phyloP scores from a whole-genome alignment of 2,797 vertebrate species.

The Galagoides demidoff region DNA sequence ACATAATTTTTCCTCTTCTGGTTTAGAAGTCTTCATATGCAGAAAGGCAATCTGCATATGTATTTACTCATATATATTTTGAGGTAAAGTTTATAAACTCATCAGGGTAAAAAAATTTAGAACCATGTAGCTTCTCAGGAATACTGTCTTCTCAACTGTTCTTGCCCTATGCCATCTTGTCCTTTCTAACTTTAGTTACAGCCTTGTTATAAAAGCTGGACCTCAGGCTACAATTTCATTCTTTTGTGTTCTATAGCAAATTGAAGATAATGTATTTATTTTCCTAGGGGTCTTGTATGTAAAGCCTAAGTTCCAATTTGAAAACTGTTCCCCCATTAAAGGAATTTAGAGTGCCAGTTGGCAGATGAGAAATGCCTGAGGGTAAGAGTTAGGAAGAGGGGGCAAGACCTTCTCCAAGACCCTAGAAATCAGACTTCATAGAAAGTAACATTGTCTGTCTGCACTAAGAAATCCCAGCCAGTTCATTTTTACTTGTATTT shows the following conservation, averaged over 20 bases:
- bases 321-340: neutral
- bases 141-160: neutral
- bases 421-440: neutral
- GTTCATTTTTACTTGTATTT: neutral
- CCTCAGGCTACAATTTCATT: neutral
- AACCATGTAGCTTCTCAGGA: neutral
- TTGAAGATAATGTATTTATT: neutral
- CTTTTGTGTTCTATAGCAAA: neutral
- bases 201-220: neutral
- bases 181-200: neutral
- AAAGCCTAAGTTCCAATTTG: constrained; percentile 17
- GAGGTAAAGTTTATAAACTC: constrained; percentile 56
- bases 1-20: constrained; percentile 65
- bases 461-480: neutral
- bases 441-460: neutral
- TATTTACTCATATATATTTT: constrained; percentile 48
- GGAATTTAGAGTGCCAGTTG: neutral
- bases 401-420: neutral
- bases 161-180: neutral
- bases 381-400: neutral
- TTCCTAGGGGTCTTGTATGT: neutral
- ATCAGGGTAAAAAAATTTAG: constrained; percentile 20
- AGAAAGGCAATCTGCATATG: constrained; percentile 69
- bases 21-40: constrained; percentile 70
- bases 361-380: neutral